phyloP scores from a whole-genome alignment of 2,113 vertebrate species.

The Rhipidura dahli region DNA sequence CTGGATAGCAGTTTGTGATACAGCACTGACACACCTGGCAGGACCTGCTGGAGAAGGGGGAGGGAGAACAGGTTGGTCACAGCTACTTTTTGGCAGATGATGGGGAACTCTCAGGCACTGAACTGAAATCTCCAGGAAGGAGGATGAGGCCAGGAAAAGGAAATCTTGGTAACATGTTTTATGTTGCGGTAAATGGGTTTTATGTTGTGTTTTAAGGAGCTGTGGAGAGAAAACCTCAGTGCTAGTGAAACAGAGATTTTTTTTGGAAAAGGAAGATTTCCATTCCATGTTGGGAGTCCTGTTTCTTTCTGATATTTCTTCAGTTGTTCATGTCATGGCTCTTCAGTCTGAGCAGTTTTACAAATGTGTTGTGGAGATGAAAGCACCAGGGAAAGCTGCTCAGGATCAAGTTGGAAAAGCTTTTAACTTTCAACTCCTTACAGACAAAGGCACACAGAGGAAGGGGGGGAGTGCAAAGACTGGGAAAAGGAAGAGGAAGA shows the following conservation, averaged over 20 bases:
- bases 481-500: not conserved
- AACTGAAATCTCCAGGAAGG: not conserved
- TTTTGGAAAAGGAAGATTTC: constrained; percentile 3
- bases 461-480: not conserved
- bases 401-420: constrained; percentile 77
- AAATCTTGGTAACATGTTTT: not conserved
- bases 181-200: not conserved
- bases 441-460: constrained; percentile 57
- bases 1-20: not conserved
- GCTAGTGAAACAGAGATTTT: not conserved
- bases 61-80: not conserved
- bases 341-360: constrained; percentile 73
- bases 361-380: constrained; percentile 75
- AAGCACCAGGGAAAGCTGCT: constrained; percentile 71
- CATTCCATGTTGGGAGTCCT: not conserved
- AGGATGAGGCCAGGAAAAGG: not conserved
- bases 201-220: not conserved
- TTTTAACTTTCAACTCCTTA: constrained; percentile 75
- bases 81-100: not conserved
- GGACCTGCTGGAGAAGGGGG: not conserved
- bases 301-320: constrained; percentile 58
- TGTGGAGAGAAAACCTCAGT: not conserved
- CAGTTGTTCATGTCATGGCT: constrained; percentile 70
- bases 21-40: not conserved
- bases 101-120: not conserved